These are phyloP conservation scores for Lepeophtheirus nordmannii DNA, from an alignment of 2,888 invertebrate genomes.

Conservation along the genomic window DNA sequence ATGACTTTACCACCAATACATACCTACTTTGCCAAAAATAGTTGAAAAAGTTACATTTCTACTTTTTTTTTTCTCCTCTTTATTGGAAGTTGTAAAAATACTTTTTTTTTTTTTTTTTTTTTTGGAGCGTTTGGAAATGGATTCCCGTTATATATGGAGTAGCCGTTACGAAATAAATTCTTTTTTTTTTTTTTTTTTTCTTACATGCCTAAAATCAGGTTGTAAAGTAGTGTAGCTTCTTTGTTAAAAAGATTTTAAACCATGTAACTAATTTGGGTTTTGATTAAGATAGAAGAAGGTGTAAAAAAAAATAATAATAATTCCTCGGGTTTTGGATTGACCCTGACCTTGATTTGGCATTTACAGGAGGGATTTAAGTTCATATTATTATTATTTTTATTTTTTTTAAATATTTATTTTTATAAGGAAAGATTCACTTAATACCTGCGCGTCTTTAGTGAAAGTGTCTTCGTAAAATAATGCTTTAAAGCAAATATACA, in stretches of 20 bases:
- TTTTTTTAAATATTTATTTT: not conserved
- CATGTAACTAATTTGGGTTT: not conserved
- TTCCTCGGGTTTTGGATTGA: not conserved
- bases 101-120: too few relatives aligned
- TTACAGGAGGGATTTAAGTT: conserved; percentile 6
- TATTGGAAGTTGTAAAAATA: too few relatives aligned
- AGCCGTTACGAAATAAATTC: not conserved
- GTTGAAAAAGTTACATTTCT: too few relatives aligned
- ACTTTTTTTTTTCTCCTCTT: too few relatives aligned
- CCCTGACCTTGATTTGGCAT: conserved; percentile 9
- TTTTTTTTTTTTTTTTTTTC: not conserved
- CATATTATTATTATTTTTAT: not conserved
- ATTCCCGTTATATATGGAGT: conserved; percentile 3
- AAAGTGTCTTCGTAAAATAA: not conserved
- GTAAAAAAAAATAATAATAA: too few relatives aligned
- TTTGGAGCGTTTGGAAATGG: too few relatives aligned
- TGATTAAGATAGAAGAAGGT: not conserved
- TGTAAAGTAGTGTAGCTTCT: not conserved
- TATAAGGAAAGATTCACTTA: not conserved
- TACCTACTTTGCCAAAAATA: too few relatives aligned
- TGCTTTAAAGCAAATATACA: not conserved
- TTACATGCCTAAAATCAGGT: conserved; percentile 1
- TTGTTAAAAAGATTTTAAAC: not conserved
- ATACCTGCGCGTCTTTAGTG: conserved; percentile 4
- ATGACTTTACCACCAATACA: too few relatives aligned